Conservation (phyloP, 2,113 vertebrate species). For the Panurus biarmicus region DNA sequence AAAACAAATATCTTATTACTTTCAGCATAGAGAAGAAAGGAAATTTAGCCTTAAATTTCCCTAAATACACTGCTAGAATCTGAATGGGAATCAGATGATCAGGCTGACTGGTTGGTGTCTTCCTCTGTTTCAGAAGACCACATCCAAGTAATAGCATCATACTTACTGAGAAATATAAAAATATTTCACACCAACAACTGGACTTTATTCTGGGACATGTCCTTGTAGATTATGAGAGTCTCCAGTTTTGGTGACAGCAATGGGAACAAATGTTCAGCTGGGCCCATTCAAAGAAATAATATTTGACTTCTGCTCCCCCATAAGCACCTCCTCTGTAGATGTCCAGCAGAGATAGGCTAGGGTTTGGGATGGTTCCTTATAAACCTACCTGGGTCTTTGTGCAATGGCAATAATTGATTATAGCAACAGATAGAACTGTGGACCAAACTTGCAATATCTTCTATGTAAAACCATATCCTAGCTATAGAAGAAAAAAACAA, state of each 20-base stretch:
- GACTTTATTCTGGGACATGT: fast-evolving
- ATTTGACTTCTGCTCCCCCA: neutral
- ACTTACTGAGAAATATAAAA: neutral
- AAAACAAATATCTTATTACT: neutral
- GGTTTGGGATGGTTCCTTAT: neutral
- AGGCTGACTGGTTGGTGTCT: neutral
- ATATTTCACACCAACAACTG: neutral
- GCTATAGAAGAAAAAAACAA: neutral
- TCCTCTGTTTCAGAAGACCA: neutral
- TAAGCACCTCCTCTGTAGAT: neutral
- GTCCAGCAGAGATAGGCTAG: neutral
- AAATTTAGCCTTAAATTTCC: neutral
- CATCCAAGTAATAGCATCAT: neutral
- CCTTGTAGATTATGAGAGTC: too few species aligned
- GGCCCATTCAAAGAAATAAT: neutral
- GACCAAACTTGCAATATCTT: neutral
- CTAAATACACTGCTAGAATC: neutral
- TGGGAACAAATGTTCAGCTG: neutral
- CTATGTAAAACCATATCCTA: neutral
- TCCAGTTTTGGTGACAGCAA: neutral
- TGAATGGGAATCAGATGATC: neutral
- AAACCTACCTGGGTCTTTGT: neutral
- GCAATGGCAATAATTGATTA: neutral
- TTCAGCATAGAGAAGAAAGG: neutral
- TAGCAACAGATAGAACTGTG: neutral